phyloP scores from a whole-genome alignment of 2,888 invertebrate species.

The Julus scanicus region DNA sequence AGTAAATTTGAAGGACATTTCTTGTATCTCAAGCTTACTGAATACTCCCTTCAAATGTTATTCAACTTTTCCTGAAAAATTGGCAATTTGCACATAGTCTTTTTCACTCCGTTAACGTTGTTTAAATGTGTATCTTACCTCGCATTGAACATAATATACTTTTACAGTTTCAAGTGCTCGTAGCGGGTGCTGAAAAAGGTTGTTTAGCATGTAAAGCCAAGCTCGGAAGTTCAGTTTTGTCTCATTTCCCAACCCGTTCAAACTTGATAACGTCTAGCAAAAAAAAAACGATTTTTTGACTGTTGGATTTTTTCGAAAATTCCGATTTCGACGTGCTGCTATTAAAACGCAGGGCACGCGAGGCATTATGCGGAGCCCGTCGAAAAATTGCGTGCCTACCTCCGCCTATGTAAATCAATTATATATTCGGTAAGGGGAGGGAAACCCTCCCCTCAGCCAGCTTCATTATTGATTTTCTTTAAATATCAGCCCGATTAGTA shows the following conservation, averaged over 20 bases:
- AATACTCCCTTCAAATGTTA: too few species aligned
- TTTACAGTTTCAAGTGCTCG: too few species aligned
- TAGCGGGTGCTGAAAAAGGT: too few species aligned
- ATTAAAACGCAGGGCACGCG: slow-evolving; percentile 27
- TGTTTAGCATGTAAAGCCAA: neutral
- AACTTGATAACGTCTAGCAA: neutral
- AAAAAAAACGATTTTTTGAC: neutral
- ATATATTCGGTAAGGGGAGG: neutral
- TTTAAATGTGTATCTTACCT: too few species aligned
- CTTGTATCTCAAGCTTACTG: too few species aligned
- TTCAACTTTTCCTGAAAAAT: too few species aligned
- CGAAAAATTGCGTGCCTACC: slow-evolving; percentile 7
- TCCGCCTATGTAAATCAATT: slow-evolving; percentile 30
- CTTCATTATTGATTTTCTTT: slow-evolving; percentile 42
- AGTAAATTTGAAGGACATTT: too few species aligned
- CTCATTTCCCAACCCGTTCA: neutral
- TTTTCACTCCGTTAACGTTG: too few species aligned
- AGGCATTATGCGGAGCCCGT: slow-evolving; percentile 27
- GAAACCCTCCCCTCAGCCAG: neutral
- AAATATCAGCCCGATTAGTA: slow-evolving; percentile 39
- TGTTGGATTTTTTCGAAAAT: neutral
- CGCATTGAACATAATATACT: too few species aligned
- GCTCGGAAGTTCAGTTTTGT: neutral
- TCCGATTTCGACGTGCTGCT: neutral
- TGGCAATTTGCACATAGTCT: too few species aligned